phyloP scores from a whole-genome alignment of 2,888 invertebrate species.

The Zeuzera pyrina region DNA sequence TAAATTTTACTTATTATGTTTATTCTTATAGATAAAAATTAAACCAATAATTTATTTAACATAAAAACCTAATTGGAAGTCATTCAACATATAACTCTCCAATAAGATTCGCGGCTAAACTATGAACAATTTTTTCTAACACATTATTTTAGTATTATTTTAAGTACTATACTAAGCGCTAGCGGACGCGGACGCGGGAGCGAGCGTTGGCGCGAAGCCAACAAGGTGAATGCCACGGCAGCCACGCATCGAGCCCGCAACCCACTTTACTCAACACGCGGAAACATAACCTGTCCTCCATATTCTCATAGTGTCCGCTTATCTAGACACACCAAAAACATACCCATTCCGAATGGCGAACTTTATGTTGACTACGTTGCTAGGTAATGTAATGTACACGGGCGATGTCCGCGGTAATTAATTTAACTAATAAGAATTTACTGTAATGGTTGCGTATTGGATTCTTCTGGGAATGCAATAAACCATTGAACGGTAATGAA shows the following conservation, averaged over 20 bases:
- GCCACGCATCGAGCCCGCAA: slow-evolving; percentile 51
- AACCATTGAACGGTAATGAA: slow-evolving; percentile 5
- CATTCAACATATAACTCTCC: too few species aligned
- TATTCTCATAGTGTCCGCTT: slow-evolving; percentile 26
- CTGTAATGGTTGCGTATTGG: slow-evolving; percentile 5
- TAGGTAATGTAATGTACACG: too few species aligned
- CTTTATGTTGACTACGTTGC: too few species aligned
- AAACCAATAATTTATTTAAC: too few species aligned
- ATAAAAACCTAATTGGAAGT: too few species aligned
- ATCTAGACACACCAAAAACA: slow-evolving; percentile 14
- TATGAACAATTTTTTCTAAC: too few species aligned
- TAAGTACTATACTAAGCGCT: slow-evolving; percentile 21
- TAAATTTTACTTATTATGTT: too few species aligned
- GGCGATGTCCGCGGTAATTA: neutral
- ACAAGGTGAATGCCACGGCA: slow-evolving; percentile 71
- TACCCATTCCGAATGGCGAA: too few species aligned
- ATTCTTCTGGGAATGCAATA: slow-evolving; percentile 3
- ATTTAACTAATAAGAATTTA: neutral
- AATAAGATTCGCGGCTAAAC: too few species aligned
- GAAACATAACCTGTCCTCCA: slow-evolving; percentile 31
- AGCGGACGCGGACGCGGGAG: slow-evolving; percentile 17
- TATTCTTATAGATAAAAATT: too few species aligned
- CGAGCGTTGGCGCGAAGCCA: slow-evolving; percentile 47
- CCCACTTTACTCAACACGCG: slow-evolving; percentile 57
- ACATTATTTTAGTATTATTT: too few species aligned